phyloP scores from a whole-genome alignment of 2,797 vertebrate genomes.

The Myotis vivesi region DNA sequence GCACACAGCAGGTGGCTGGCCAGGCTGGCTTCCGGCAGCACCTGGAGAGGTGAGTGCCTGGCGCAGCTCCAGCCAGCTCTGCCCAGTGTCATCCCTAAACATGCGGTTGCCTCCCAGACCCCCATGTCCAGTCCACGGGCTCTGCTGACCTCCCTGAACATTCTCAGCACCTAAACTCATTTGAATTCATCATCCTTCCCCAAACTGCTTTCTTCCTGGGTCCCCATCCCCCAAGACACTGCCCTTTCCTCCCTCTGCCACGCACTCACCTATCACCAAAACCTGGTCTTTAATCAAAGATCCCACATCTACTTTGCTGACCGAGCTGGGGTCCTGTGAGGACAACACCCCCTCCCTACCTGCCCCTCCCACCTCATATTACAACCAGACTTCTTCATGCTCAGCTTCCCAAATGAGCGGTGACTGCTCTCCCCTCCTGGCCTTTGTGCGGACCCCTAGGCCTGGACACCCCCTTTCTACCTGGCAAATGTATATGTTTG shows the following conservation, averaged over 20 bases:
- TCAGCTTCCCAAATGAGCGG: neutral
- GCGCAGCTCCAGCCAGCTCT: neutral
- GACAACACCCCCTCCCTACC: neutral
- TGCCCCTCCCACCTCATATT: neutral
- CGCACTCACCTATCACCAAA: neutral
- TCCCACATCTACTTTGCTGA: neutral
- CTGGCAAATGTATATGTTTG: rapidly evolving
- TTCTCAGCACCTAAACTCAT: neutral
- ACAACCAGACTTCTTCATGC: neutral
- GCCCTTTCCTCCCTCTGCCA: neutral
- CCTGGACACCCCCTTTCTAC: neutral
- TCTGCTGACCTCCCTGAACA: neutral
- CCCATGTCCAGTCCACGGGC: neutral
- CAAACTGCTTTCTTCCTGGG: neutral
- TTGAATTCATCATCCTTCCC: neutral
- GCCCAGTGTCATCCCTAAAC: too few species aligned
- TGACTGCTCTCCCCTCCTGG: neutral
- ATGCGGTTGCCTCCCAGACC: neutral
- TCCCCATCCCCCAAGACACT: neutral
- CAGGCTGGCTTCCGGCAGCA: neutral
- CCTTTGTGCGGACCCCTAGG: neutral
- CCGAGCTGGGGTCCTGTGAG: neutral
- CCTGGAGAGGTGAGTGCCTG: neutral
- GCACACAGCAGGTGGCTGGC: neutral
- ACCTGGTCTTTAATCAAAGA: neutral